Percentiles rank a stretch among this genome's conserved stretches.
These are phyloP conservation scores for Bombus superbus DNA, from an alignment of 1,140 invertebrate genomes.

Conservation along the genomic window DNA sequence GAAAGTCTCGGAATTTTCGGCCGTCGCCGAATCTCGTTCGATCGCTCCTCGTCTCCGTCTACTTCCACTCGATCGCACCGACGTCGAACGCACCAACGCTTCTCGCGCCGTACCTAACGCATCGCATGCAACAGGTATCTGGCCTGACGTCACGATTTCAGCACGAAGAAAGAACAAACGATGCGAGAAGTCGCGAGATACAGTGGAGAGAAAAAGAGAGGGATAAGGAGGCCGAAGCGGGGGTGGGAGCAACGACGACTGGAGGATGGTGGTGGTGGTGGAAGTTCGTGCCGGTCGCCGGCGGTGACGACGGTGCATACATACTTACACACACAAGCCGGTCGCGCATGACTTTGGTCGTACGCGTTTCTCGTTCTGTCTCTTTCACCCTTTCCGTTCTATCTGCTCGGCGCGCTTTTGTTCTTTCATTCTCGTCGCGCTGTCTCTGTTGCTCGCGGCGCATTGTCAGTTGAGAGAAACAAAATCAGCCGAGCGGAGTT, in stretches of 20 bases:
- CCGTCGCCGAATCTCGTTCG: too few relatives aligned
- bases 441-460: constrained; percentile 8
- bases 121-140: constrained; percentile 75
- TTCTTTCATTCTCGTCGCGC: neutral
- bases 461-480: constrained; percentile 43
- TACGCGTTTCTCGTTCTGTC: constrained; percentile 19
- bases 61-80: neutral
- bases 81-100: constrained; percentile 51
- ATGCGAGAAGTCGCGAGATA: constrained; percentile 9
- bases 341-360: constrained; percentile 54
- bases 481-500: constrained; percentile 47
- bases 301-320: constrained; percentile 19
- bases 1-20: neutral
- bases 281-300: constrained; percentile 17
- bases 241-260: constrained; percentile 32
- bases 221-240: constrained; percentile 13
- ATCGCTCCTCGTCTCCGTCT: neutral
- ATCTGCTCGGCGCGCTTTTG: neutral
- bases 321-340: constrained; percentile 39
- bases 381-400: neutral
- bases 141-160: constrained; percentile 71
- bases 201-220: neutral
- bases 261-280: constrained; percentile 20
- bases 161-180: constrained; percentile 42
- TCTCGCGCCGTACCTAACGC: constrained; percentile 35